These are phyloP conservation scores for Aleiodes sp. DNA, from an alignment of 1,140 invertebrate genomes.

Conservation along the genomic window DNA sequence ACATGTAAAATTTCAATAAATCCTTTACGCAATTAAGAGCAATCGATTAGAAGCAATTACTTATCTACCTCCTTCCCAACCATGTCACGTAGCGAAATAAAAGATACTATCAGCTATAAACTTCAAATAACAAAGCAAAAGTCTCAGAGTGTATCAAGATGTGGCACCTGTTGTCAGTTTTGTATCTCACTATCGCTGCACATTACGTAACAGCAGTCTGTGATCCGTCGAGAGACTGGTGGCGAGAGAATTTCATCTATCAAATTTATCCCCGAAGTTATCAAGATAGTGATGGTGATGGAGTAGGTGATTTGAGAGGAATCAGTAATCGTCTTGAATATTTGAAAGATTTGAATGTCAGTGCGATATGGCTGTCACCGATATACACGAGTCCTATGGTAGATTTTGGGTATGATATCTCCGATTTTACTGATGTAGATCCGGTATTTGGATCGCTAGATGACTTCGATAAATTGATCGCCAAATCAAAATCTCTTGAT, in stretches of 20 bases:
- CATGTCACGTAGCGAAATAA: too few species aligned
- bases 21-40: too few species aligned
- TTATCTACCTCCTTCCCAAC: too few species aligned
- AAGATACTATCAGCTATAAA: too few species aligned
- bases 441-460: conserved; percentile 65
- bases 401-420: conserved; percentile 66
- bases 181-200: too few species aligned
- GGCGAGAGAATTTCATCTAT: conserved; percentile 76
- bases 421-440: conserved; percentile 66
- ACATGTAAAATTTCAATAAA: too few species aligned
- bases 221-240: conserved; percentile 71
- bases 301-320: conserved; percentile 76
- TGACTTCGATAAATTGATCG: conserved; percentile 65
- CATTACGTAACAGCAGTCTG: not conserved
- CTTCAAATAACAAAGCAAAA: too few species aligned
- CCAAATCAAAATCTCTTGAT: conserved; percentile 50
- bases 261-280: conserved; percentile 80
- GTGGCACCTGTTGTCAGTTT: too few species aligned
- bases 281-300: conserved; percentile 79
- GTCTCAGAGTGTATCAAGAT: too few species aligned
- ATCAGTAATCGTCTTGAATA: conserved; percentile 52
- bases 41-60: too few species aligned
- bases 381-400: conserved; percentile 66
- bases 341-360: conserved; percentile 51
- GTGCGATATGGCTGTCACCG: conserved; percentile 67